These are phyloP conservation scores for Cheilosia pagana DNA, from an alignment of 2,888 invertebrate genomes.

Conservation along the genomic window DNA sequence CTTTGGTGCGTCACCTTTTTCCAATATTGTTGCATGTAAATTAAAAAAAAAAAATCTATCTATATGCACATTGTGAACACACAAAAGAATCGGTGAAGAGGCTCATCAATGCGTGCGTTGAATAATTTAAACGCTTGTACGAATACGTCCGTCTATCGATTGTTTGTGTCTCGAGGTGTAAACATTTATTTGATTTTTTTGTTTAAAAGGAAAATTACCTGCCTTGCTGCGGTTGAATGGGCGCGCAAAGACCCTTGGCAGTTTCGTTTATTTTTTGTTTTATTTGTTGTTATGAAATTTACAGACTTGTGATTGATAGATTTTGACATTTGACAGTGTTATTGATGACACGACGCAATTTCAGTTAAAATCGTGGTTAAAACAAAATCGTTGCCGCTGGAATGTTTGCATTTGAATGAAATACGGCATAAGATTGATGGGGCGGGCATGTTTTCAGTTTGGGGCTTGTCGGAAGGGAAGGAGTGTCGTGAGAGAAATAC, in stretches of 20 bases:
- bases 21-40: constrained; percentile 55
- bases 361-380: constrained; percentile 19
- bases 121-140: constrained; percentile 54
- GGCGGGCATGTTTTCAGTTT: neutral
- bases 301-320: constrained; percentile 62
- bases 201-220: constrained; percentile 38
- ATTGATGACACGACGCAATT: constrained; percentile 51
- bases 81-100: constrained; percentile 45
- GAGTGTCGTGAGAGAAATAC: neutral
- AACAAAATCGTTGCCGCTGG: neutral
- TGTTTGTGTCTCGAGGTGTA: constrained; percentile 62
- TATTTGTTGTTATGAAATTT: constrained; percentile 25
- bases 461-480: constrained; percentile 1
- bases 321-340: constrained; percentile 52
- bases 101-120: constrained; percentile 58
- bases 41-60: constrained; percentile 30
- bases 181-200: constrained; percentile 58
- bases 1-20: constrained; percentile 55
- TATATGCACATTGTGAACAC: neutral
- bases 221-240: constrained; percentile 43
- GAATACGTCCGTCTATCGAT: neutral
- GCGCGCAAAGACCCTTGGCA: constrained; percentile 42
- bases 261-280: constrained; percentile 2
- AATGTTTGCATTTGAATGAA: constrained; percentile 4
- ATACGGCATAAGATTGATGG: constrained; percentile 4